A percentile compares a stretch with the other conserved stretches of the same genome.
Conservation (phyloP, 2,888 invertebrate genomes). For the Eugnorisma glareosa region DNA sequence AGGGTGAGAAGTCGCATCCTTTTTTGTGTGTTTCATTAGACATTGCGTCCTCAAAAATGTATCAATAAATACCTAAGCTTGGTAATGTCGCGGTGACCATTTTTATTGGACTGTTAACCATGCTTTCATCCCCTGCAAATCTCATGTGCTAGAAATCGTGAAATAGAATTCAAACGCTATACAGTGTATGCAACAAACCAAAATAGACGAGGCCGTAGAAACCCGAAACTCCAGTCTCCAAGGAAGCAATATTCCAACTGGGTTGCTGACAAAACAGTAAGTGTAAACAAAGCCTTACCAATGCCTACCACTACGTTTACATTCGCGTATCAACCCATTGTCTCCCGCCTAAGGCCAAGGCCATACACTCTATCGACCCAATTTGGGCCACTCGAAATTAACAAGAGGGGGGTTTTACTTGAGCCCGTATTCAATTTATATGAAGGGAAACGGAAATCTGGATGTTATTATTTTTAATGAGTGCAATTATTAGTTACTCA, state of each 20-base stretch:
- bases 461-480: conserved; percentile 55
- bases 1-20: not conserved
- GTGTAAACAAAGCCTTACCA: conserved; percentile 49
- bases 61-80: not conserved
- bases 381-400: conserved; percentile 68
- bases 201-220: not conserved
- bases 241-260: conserved; percentile 45
- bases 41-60: not conserved
- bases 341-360: conserved; percentile 57
- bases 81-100: too few relatives aligned
- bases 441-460: conserved; percentile 53
- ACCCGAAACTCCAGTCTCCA: conserved; percentile 12
- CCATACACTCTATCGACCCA: conserved; percentile 67
- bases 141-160: not conserved
- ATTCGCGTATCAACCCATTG: conserved; percentile 56
- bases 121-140: not conserved
- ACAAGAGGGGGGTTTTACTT: conserved; percentile 52
- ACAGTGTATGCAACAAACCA: not conserved
- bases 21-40: not conserved
- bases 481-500: conserved; percentile 53
- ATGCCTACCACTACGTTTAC: conserved; percentile 40
- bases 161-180: not conserved
- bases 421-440: conserved; percentile 49
- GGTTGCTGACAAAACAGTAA: conserved; percentile 38
- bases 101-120: not conserved